These are phyloP conservation scores for Chionis minor DNA, from an alignment of 2,113 vertebrate genomes.

Conservation along the genomic window DNA sequence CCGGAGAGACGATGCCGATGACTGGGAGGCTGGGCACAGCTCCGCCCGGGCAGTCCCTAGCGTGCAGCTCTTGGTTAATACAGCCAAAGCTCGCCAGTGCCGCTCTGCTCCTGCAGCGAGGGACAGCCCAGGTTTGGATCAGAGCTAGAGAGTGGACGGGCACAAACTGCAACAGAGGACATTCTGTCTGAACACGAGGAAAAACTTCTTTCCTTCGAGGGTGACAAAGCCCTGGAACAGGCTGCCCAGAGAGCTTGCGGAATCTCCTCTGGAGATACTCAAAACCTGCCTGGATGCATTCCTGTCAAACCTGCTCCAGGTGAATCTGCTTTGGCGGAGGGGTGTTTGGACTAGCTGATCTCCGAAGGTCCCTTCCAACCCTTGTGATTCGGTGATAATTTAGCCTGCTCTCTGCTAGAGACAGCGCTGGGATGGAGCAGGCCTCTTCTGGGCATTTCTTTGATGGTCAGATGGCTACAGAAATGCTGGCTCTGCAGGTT, in stretches of 20 bases:
- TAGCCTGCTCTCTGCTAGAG: background rate
- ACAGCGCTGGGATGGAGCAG: background rate
- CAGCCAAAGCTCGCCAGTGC: background rate
- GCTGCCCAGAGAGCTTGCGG: background rate
- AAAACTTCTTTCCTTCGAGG: background rate
- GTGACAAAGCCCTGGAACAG: background rate
- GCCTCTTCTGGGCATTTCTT: background rate
- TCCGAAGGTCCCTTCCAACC: background rate
- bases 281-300: background rate
- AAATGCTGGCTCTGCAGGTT: background rate
- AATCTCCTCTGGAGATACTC: background rate
- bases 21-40: rapidly evolving
- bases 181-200: background rate
- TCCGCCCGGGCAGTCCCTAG: background rate
- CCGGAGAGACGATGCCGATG: background rate
- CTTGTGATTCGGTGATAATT: background rate
- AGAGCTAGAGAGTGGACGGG: background rate
- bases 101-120: background rate
- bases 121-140: background rate
- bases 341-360: background rate
- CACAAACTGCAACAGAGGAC: background rate
- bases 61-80: background rate
- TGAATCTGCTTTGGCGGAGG: background rate
- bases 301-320: background rate
- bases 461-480: background rate